Base-by-base conservation (phyloP, 2,113 vertebrate species). In the Chaetodon auriga region DNA sequence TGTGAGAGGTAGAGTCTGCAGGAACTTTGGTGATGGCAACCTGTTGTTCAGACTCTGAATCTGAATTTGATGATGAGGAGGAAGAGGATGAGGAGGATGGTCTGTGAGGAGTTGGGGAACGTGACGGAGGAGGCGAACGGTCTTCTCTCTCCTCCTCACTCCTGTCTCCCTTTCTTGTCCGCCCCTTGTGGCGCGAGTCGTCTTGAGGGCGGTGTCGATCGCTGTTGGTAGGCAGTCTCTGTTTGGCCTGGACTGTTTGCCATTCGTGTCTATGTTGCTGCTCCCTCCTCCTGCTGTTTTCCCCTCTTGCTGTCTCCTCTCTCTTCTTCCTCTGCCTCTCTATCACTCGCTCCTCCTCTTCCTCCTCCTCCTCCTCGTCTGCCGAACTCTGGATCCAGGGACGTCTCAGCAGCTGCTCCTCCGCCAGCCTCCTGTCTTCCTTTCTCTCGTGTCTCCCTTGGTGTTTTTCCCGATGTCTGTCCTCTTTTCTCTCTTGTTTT, bases 31-130 rank as follows among this genome's bases (percentile, higher is more conserved):
- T 81, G 85, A 95, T 82, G 0, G 86, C 85, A 19, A 91, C 85
- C 36, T 69, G 92, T 21, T 60, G 93, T 82, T 95, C 95, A 43
- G 95, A 96, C 80, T 98, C 97, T 1, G 96, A 96, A 61, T 97
- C 96, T 0, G 96, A 97, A 71, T 94, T 95, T 0, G 96, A 96
- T 61, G 96, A 96, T 49, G 90, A 92, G 7, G 96, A 96, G 0
- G 95, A 91, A 0, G 96, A 97, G 18, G 90, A 93, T 11, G 92
- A 90, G 15, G 92, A 90, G 15, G 91, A 88, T 3, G 66, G 95
- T 95, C 75, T 82, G 15, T 74, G 85, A 21, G 91, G 91, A 87
- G 87, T 85, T 43, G 91, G 87, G 21, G 93, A 96, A 0, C 93
- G 96, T 7, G 96, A 96, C 71, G 77, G 75, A 2, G 88, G 65